phyloP scores from a whole-genome alignment of 2,113 vertebrate species.

The Mohoua ochrocephala region DNA sequence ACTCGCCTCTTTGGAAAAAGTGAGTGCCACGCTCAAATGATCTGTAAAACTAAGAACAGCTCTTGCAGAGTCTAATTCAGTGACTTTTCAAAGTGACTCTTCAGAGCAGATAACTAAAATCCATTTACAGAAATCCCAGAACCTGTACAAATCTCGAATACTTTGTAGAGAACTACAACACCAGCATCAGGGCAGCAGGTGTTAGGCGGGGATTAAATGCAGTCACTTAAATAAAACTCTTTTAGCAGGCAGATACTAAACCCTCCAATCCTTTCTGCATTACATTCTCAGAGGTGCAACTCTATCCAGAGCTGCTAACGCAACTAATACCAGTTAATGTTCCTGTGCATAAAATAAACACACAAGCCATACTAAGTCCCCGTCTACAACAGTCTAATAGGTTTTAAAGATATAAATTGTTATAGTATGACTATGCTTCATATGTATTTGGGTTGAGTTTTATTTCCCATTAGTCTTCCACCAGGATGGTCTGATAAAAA shows the following conservation, averaged over 20 bases:
- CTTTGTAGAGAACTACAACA: neutral
- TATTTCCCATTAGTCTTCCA: neutral
- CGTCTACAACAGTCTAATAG: neutral
- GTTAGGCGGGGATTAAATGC: neutral
- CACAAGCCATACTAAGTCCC: neutral
- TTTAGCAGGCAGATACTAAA: neutral
- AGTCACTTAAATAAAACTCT: neutral
- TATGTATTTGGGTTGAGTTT: neutral
- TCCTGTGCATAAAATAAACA: neutral
- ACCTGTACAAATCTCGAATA: neutral
- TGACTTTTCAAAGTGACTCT: neutral
- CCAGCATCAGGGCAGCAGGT: neutral
- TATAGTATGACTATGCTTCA: neutral
- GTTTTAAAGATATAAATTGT: neutral
- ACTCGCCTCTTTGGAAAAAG: neutral
- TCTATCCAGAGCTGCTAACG: neutral
- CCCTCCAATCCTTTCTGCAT: neutral
- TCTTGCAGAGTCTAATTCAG: neutral
- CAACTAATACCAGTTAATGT: neutral
- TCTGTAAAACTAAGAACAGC: neutral
- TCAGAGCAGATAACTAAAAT: neutral
- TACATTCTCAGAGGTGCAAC: neutral
- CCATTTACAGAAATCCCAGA: neutral
- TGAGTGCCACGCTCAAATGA: rapidly evolving
- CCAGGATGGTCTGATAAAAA: neutral